These are phyloP conservation scores for Grammomys surdaster DNA, from an alignment of 2,113 vertebrate genomes.

Conservation along the genomic window DNA sequence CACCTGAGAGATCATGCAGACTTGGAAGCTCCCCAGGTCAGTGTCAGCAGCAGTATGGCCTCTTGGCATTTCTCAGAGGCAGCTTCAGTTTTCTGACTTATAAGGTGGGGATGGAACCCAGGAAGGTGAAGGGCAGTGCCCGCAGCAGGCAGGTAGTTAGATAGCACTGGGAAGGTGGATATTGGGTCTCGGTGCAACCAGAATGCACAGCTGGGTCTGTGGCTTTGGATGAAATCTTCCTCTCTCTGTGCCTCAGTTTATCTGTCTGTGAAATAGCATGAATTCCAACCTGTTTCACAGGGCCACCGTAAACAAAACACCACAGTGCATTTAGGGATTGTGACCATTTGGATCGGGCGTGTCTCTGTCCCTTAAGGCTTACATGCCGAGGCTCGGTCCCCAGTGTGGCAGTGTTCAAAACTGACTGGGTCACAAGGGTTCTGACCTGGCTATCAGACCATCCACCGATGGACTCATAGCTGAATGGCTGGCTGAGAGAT, in stretches of 20 bases:
- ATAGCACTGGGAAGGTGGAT: too few species aligned
- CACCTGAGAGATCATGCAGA: neutral
- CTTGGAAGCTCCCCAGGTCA: neutral
- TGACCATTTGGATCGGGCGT: neutral
- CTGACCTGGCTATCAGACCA: too few species aligned
- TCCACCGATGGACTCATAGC: neutral
- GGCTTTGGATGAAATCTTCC: neutral
- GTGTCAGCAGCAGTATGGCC: neutral
- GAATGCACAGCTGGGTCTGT: neutral
- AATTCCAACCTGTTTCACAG: neutral
- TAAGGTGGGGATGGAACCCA: neutral
- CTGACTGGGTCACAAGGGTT: neutral
- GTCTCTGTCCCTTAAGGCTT: neutral
- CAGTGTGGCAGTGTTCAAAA: neutral
- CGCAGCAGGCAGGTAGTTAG: rapidly evolving
- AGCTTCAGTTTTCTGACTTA: neutral
- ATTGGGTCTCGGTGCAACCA: neutral
- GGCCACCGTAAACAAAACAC: neutral
- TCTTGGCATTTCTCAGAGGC: neutral
- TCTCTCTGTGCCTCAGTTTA: neutral
- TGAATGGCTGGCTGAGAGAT: too few species aligned
- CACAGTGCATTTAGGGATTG: neutral
- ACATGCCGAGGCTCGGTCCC: neutral
- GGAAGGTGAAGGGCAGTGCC: rapidly evolving
- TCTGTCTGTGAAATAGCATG: neutral